Conservation (phyloP, 2,797 vertebrate genomes). For the Malurus leucopterus region DNA sequence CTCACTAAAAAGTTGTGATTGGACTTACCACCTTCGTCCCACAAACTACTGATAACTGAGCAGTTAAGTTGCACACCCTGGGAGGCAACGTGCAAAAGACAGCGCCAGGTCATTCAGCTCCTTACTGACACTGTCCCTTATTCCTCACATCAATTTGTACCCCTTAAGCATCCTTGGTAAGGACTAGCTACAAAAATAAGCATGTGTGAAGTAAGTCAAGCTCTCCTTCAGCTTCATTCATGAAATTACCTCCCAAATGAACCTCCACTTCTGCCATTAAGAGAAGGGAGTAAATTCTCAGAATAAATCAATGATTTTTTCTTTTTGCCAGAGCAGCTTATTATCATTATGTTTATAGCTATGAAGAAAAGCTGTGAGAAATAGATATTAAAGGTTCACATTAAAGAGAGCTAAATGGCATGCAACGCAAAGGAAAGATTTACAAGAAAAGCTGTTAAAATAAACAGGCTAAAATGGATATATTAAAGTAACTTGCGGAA, state of each 20-base stretch:
- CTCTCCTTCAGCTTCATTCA: conserved; percentile 18
- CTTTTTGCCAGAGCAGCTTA: conserved; percentile 12
- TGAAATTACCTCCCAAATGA: not conserved
- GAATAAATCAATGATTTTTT: not conserved
- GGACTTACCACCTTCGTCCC: not conserved
- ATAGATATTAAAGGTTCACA: not conserved
- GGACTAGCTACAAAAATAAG: not conserved
- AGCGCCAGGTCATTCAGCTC: not conserved
- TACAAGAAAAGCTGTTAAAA: conserved; percentile 18
- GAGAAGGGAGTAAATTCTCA: not conserved
- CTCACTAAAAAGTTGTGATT: not conserved
- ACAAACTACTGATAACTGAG: not conserved
- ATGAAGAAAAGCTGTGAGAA: conserved; percentile 33
- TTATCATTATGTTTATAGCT: conserved; percentile 58
- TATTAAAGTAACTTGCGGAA: not conserved
- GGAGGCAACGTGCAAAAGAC: not conserved
- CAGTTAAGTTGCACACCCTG: not conserved
- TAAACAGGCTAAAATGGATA: not conserved
- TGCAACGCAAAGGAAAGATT: not conserved
- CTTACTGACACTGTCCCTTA: not conserved
- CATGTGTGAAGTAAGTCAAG: not conserved
- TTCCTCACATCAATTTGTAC: not conserved
- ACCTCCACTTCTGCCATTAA: not conserved
- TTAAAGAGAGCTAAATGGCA: conserved; percentile 25
- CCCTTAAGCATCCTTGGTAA: not conserved